Evolutionary conservation across 2,888 invertebrate genomes (phyloP), one percentile per base, ranked within the genome.

Genomic region (Elysia crispata): DNA sequence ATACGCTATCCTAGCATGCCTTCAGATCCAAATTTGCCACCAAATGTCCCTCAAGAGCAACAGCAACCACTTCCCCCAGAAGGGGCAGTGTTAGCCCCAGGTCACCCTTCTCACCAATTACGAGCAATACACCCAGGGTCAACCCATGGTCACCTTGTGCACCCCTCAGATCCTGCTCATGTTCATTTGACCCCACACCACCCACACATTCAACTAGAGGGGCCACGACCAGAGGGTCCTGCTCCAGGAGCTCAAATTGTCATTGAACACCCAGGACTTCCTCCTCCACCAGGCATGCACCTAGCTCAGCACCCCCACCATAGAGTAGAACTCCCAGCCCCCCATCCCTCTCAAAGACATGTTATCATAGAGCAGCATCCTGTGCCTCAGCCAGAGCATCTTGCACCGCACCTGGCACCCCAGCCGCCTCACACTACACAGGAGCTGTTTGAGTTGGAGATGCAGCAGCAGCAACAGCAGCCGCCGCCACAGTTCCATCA

Each of bases 401-500:
- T 60, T 66, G 76, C 8, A 5, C 73, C 72, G 60, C 78, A 5
- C 64, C 76, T 11, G 15, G 69, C 28, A 25, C 74, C 25, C n/a
- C 75, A 18, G 50, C 67, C 73, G n/a, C 76, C 70, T 18, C 41
- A 57, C 49, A 49, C 50, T 11, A n/a, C 67, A 11, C 80, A 80
- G 60, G 80, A 80, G 60, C 70, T 80, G 1, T 76, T 41, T 62
- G 80, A 80, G 57, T 76, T 76, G 70, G 76, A 80, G 41, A 50
- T 72, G 33, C 62, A 64, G 20, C 31, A 62, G 13, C 76, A 80
- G 75, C 83, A 79, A 49, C 67, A 74, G 33, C 75, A 79, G 11
- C 82, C 78, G 8, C 79, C 74, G 20, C 41, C 81, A 23, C 83
- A 83, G 60, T 83, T 74, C 64, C 81, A 83, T 28, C 66, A 73